Conservation (phyloP, 2,113 vertebrate species). For the Panthera leo region DNA sequence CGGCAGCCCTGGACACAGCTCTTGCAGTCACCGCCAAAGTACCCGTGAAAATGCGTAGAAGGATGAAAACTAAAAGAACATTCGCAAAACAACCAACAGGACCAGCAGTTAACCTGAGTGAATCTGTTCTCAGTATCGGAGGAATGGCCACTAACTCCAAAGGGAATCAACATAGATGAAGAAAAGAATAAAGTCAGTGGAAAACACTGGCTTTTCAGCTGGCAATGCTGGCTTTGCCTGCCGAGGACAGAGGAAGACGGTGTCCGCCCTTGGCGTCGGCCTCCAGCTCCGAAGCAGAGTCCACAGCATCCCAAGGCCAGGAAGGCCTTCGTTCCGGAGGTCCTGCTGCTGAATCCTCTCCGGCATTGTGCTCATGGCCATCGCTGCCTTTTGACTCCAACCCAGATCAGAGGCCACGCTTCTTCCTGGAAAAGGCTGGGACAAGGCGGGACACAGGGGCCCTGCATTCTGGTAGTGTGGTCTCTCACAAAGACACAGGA, state of each 20-base stretch:
- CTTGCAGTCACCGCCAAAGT: too few species aligned
- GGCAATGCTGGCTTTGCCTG: not conserved
- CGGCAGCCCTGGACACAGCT: accelerated
- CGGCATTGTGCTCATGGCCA: accelerated
- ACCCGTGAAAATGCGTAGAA: not conserved
- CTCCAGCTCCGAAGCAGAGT: not conserved
- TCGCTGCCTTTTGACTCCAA: not conserved
- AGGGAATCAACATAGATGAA: not conserved
- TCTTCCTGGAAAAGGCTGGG: not conserved
- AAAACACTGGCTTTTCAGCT: too few species aligned
- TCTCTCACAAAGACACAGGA: not conserved
- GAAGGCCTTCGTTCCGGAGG: not conserved
- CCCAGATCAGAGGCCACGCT: not conserved
- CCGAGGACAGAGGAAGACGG: accelerated
- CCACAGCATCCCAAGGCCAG: accelerated
- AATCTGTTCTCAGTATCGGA: not conserved
- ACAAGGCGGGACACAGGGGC: accelerated
- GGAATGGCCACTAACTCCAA: not conserved
- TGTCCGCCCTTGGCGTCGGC: accelerated
- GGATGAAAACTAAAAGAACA: not conserved
- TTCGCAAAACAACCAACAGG: not conserved
- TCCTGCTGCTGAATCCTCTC: accelerated
- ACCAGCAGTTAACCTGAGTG: not conserved
- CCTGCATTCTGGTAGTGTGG: not conserved
- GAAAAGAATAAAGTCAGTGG: not conserved